A percentile compares a stretch with the other conserved stretches of the same genome.
These are phyloP conservation scores for Eremophila alpestris DNA, from an alignment of 2,797 vertebrate species.

Conservation along the genomic window DNA sequence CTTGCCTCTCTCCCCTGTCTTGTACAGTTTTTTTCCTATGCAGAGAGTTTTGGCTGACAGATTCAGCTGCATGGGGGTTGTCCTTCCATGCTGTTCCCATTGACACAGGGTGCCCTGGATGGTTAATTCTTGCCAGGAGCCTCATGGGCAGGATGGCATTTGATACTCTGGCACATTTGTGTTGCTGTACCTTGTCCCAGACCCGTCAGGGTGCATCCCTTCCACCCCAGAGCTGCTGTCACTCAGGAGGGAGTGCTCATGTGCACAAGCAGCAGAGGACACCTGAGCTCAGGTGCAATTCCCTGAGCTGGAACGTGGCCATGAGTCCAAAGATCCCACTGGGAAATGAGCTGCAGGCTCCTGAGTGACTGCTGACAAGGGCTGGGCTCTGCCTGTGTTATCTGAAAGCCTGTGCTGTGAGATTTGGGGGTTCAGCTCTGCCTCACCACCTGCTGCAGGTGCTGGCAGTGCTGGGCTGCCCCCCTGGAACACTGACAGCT, in stretches of 20 bases:
- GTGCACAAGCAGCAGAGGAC: neutral
- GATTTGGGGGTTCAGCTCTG: neutral
- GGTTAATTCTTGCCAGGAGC: neutral
- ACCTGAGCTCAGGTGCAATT: neutral
- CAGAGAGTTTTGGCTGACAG: neutral
- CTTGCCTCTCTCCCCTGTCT: neutral
- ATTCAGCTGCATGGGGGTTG: accelerated
- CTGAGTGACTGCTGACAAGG: neutral
- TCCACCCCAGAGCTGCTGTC: neutral
- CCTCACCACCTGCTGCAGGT: slow-evolving; percentile 11
- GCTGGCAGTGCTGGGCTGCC: neutral
- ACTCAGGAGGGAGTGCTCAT: accelerated
- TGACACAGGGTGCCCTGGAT: neutral
- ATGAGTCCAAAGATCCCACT: neutral
- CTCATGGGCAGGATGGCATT: neutral
- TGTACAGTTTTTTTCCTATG: neutral
- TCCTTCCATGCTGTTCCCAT: neutral
- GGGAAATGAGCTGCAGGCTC: neutral
- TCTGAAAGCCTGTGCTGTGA: neutral
- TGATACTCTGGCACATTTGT: neutral
- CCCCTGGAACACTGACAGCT: neutral
- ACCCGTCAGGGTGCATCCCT: accelerated
- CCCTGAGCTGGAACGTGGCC: neutral
- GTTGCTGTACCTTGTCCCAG: neutral
- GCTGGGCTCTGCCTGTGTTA: neutral